These are phyloP conservation scores for Ceyx melanurus DNA, from an alignment of 2,113 vertebrate species.

Conservation along the genomic window DNA sequence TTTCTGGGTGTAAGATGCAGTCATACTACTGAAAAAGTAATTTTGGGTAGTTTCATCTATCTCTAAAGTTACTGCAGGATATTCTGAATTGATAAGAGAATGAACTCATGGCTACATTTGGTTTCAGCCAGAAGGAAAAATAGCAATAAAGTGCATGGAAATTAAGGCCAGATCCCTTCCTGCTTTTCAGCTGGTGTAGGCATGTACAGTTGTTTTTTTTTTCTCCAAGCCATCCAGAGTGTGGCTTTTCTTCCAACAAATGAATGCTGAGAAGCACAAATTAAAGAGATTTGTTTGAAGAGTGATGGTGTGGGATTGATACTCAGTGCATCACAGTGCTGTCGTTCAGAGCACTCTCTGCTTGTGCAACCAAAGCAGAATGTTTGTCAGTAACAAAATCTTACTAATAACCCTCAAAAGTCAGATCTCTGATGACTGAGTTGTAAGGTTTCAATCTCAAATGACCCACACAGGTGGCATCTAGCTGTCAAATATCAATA, in stretches of 20 bases:
- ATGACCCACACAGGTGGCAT: neutral
- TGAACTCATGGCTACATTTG: neutral
- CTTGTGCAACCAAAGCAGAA: neutral
- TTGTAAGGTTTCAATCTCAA: neutral
- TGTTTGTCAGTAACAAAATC: neutral
- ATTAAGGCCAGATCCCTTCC: neutral
- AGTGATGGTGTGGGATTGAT: neutral
- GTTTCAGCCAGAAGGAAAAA: slow-evolving; percentile 28
- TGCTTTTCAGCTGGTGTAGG: neutral
- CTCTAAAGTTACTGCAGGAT: neutral
- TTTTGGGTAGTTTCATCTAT: neutral
- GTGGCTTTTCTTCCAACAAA: neutral
- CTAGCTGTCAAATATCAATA: neutral
- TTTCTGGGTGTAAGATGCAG: neutral
- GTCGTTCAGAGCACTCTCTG: neutral
- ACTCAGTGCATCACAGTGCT: neutral
- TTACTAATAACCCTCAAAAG: neutral
- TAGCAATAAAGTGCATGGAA: slow-evolving; percentile 18
- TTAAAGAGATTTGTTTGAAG: neutral
- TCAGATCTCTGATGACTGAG: neutral
- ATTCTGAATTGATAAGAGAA: neutral
- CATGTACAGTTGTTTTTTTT: neutral
- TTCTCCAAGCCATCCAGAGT: neutral
- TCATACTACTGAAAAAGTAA: neutral
- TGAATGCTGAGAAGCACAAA: neutral